Conservation (phyloP, 1,140 invertebrate genomes). For the Argopecten irradians region DNA sequence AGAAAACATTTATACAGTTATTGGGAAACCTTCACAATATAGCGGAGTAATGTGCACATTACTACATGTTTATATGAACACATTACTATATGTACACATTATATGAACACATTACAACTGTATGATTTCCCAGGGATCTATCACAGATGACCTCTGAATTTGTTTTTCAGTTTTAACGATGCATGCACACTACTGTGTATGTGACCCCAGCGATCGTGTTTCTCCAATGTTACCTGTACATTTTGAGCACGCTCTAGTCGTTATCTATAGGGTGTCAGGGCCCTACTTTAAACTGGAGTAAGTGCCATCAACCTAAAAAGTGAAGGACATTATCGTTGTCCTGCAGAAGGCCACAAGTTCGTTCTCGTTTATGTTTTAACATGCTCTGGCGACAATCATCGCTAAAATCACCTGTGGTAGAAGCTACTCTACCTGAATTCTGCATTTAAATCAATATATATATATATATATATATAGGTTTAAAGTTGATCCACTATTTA, state of each 20-base stretch:
- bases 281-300: not conserved
- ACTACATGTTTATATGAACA: not conserved
- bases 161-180: conserved; percentile 2
- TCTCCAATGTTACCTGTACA: not conserved
- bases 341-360: not conserved
- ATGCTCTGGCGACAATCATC: not conserved
- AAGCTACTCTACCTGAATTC: not conserved
- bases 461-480: too few species aligned
- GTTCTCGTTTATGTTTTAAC: not conserved
- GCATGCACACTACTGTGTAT: conserved; percentile 11
- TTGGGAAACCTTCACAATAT: not conserved
- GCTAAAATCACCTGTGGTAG: not conserved
- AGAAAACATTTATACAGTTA: not conserved
- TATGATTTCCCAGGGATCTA: too few species aligned
- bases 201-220: not conserved
- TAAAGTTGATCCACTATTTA: not conserved
- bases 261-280: not conserved
- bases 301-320: not conserved
- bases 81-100: not conserved
- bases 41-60: too few species aligned
- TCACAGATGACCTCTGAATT: conserved; percentile 2
- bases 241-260: not conserved
- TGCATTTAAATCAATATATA: not conserved
- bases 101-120: too few species aligned
- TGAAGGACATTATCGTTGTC: not conserved